phyloP scores from a whole-genome alignment of 2,888 invertebrate species.

The Cryptus armator region DNA sequence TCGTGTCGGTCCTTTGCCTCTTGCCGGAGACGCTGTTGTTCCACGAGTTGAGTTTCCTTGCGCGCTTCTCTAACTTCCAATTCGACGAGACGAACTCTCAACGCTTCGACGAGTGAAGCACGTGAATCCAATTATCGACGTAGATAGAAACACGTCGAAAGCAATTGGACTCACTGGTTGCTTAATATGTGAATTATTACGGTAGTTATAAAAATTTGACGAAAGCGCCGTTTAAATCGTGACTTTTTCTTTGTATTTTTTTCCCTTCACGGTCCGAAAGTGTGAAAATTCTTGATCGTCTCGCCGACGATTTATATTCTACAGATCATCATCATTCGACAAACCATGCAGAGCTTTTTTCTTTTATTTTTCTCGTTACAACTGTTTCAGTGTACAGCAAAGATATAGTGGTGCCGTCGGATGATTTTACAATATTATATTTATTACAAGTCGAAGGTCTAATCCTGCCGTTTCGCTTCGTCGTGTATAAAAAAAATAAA shows the following conservation, averaged over 20 bases:
- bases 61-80: conserved; percentile 87
- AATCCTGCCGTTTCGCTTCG: conserved; percentile 48
- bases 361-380: conserved; percentile 17
- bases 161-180: too few relatives aligned
- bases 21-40: conserved; percentile 88
- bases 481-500: conserved; percentile 41
- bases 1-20: conserved; percentile 88
- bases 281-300: conserved; percentile 35
- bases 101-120: conserved; percentile 87
- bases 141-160: too few relatives aligned
- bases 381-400: conserved; percentile 30
- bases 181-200: conserved; percentile 40
- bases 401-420: conserved; percentile 50
- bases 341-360: neutral
- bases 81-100: conserved; percentile 87
- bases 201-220: conserved; percentile 55
- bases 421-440: conserved; percentile 51
- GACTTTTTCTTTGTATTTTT: neutral
- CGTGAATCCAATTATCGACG: conserved; percentile 87
- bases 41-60: conserved; percentile 87
- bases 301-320: neutral
- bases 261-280: conserved; percentile 1
- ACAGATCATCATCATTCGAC: conserved; percentile 16
- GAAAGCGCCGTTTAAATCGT: conserved; percentile 38
- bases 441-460: conserved; percentile 49